Evolutionary conservation across 2,113 vertebrate genomes (phyloP).

Genomic region (Hiodon alosoides): DNA sequence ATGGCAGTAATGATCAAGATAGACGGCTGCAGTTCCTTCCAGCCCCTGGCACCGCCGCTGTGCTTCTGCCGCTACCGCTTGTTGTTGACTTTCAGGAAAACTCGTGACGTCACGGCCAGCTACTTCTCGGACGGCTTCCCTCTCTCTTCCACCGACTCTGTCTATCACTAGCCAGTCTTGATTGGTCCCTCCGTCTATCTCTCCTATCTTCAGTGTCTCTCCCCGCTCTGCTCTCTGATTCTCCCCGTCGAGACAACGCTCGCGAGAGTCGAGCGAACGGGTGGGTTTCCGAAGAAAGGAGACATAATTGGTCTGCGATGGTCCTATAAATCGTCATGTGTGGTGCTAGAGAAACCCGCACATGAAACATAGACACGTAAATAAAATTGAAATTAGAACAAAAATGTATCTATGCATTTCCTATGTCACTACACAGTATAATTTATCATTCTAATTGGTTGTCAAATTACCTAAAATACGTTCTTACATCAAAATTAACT

Average conservation of each 20-base stretch:
- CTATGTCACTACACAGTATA: no score
- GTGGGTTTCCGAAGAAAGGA: background rate
- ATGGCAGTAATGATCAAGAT: background rate
- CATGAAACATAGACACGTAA: background rate
- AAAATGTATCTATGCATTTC: no score
- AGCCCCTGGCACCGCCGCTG: conserved; percentile 34
- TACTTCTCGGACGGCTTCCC: conserved; percentile 42
- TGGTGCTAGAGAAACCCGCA: background rate
- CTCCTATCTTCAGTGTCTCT: conserved; percentile 34
- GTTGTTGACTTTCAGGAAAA: conserved; percentile 72
- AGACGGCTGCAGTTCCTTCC: conserved; percentile 27
- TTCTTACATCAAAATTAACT: no score
- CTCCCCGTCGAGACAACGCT: conserved; percentile 40
- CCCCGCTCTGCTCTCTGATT: conserved; percentile 23
- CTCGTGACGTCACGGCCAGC: conserved; percentile 67
- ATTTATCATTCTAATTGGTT: no score
- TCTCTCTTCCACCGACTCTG: conserved; percentile 14
- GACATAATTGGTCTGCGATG: background rate
- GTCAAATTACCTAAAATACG: no score
- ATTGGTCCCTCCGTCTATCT: conserved; percentile 24
- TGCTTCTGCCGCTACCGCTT: conserved; percentile 50
- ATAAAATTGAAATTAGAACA: no score
- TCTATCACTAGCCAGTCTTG: conserved; percentile 30
- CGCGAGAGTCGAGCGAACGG: conserved; percentile 50
- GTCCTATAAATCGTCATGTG: background rate